phyloP scores from a whole-genome alignment of 2,888 invertebrate species.

The Bellardia bayeri region DNA sequence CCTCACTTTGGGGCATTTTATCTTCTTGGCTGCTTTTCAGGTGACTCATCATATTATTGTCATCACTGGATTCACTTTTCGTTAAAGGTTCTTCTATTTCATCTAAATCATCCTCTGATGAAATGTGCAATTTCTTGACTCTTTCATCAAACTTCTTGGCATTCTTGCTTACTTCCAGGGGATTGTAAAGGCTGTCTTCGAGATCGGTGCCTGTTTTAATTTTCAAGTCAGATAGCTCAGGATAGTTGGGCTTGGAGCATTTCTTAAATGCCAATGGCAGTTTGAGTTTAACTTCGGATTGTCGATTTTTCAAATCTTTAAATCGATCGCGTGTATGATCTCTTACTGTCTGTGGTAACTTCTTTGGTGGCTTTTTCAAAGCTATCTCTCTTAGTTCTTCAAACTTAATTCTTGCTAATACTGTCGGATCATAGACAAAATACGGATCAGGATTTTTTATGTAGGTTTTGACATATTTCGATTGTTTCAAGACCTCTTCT shows the following conservation, averaged over 20 bases:
- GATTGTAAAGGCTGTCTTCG: conserved; percentile 81
- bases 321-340: conserved; percentile 76
- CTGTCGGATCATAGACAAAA: conserved; percentile 83
- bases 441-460: conserved; percentile 84
- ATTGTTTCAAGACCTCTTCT: conserved; percentile 83
- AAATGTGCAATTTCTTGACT: conserved; percentile 81
- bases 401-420: conserved; percentile 81
- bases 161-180: conserved; percentile 83
- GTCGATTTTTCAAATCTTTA: conserved; percentile 76
- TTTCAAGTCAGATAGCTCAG: conserved; percentile 83
- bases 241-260: conserved; percentile 83
- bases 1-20: conserved; percentile 36
- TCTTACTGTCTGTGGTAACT: conserved; percentile 68
- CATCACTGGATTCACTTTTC: conserved; percentile 83
- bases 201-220: conserved; percentile 82
- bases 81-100: conserved; percentile 82
- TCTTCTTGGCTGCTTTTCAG: conserved; percentile 41
- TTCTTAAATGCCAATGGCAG: conserved; percentile 81
- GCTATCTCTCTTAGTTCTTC: conserved; percentile 80
- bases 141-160: conserved; percentile 84
- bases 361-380: conserved; percentile 78
- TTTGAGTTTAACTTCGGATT: conserved; percentile 72
- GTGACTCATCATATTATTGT: conserved; percentile 75
- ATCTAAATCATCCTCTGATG: conserved; percentile 83
- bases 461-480: conserved; percentile 84